Percentiles rank a stretch among this genome's conserved stretches.
These are phyloP conservation scores for Poicephalus meyeri DNA, from an alignment of 2,113 vertebrate species.

Conservation along the genomic window DNA sequence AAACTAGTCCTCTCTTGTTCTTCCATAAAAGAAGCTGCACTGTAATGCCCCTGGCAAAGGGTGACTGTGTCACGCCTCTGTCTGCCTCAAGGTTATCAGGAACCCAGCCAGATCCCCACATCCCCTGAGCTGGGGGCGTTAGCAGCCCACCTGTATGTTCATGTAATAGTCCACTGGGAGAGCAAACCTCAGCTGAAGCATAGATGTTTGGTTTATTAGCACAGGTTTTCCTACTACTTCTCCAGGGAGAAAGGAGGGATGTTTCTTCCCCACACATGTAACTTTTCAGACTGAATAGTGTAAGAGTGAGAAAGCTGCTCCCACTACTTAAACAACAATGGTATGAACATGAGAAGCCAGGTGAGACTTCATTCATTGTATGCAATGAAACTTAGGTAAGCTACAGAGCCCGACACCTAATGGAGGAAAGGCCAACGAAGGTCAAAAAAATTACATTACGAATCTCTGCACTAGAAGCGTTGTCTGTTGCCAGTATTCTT, in stretches of 20 bases:
- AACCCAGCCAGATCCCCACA: not conserved
- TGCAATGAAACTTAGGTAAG: not conserved
- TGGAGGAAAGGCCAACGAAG: not conserved
- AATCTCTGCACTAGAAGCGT: not conserved
- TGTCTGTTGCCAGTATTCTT: constrained; percentile 33
- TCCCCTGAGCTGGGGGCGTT: not conserved
- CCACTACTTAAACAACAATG: not conserved
- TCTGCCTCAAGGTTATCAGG: not conserved
- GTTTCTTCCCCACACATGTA: not conserved
- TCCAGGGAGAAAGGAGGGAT: not conserved
- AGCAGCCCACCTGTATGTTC: not conserved
- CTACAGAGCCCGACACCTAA: not conserved
- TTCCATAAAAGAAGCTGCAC: not conserved
- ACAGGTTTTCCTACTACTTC: not conserved
- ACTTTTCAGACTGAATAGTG: not conserved
- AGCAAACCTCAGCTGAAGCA: not conserved
- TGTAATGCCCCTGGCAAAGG: not conserved
- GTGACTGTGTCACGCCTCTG: not conserved
- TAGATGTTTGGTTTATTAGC: not conserved
- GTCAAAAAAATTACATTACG: not conserved
- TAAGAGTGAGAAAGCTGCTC: not conserved
- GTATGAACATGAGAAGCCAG: not conserved
- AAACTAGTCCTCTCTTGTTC: not conserved
- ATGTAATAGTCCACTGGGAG: not conserved
- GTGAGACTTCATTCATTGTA: not conserved